Base-by-base conservation (phyloP, 1,140 invertebrate genomes). In the Ceratosolen fusciceps region DNA sequence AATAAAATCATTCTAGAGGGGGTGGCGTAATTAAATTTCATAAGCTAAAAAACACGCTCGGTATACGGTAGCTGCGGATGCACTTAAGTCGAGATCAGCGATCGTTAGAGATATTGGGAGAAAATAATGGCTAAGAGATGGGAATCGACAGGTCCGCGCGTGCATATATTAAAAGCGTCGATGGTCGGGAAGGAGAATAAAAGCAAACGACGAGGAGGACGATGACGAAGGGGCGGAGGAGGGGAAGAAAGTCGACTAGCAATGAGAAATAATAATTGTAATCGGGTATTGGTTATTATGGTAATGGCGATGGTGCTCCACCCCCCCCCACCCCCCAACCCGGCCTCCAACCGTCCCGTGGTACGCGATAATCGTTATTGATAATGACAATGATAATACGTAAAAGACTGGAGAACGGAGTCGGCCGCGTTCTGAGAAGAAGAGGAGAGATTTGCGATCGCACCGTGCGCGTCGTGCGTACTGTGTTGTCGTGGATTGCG, bases 401-500 rank as follows among this genome's bases (percentile, higher is more conserved):
- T 8, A 16, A 37, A 31, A 34, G 34, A 0, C 16, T 37, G 60
- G 14, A 68, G 26, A 19, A 1, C n/a, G n/a, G n/a, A n/a, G n/a
- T n/a, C n/a, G n/a, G n/a, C 43, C 3, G 37, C 39, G 26, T 68
- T 68, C 37, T 47, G 31, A 29, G 39, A 68, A 68, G 37, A 52
- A 52, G 0, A 68, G 37, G 31, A 52, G 0, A 49, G 70, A 54
- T 29, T 72, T 19, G 70, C 49, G 49, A 72, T 72, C n/a, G n/a
- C n/a, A 9, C 12, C 68, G 47, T 4, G 16, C 29, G 9, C 14
- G 26, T 47, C 16, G 67, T 70, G n/a, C 24, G n/a, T n/a, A n/a
- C n/a, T n/a, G n/a, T n/a, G n/a, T n/a, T n/a, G n/a, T 29, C 9
- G 21, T 26, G 60, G n/a, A n/a, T 73, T 79, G 58, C 70, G 70